These are phyloP conservation scores for Thaumetopoea pityocampa DNA, from an alignment of 1,140 invertebrate genomes.

Conservation along the genomic window DNA sequence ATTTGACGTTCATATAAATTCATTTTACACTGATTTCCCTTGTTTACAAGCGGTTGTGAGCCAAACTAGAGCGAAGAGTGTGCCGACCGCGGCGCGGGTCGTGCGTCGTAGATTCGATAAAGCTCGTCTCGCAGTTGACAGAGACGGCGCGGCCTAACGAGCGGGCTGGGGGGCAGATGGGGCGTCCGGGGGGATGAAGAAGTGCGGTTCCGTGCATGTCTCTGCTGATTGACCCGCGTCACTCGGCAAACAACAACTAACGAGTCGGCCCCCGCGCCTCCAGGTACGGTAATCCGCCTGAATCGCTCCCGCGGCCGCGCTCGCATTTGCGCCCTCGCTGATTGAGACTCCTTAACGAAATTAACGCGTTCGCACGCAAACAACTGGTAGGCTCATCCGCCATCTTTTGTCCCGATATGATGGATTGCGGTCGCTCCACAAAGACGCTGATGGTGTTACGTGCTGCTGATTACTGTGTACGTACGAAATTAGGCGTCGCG, in stretches of 20 bases:
- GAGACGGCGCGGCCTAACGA: slow-evolving; percentile 70
- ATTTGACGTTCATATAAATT: slow-evolving; percentile 57
- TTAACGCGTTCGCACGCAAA: slow-evolving; percentile 68
- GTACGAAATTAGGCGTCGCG: slow-evolving; percentile 44
- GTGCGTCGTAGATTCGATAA: slow-evolving; percentile 75
- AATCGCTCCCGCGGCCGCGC: slow-evolving; percentile 63
- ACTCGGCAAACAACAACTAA: slow-evolving; percentile 75
- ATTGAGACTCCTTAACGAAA: slow-evolving; percentile 74
- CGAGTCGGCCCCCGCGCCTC: slow-evolving; percentile 73
- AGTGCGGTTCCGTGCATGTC: slow-evolving; percentile 81
- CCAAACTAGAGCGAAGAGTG: slow-evolving; percentile 64
- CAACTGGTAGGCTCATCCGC: slow-evolving; percentile 51
- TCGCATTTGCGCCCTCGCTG: slow-evolving; percentile 62
- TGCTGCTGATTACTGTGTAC: slow-evolving; percentile 60
- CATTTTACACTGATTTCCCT: slow-evolving; percentile 67
- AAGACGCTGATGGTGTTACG: slow-evolving; percentile 58
- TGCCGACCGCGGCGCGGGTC: slow-evolving; percentile 60
- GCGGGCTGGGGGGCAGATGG: slow-evolving; percentile 37
- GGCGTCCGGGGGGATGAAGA: slow-evolving; percentile 65
- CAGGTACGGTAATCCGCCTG: slow-evolving; percentile 68
- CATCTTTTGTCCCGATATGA: slow-evolving; percentile 69
- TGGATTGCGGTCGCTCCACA: slow-evolving; percentile 62
- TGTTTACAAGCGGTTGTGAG: slow-evolving; percentile 65
- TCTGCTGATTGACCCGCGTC: slow-evolving; percentile 80
- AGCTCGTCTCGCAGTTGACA: slow-evolving; percentile 69